Evolutionary conservation across 2,888 invertebrate genomes (phyloP).

Genomic region (Antitype chi): DNA sequence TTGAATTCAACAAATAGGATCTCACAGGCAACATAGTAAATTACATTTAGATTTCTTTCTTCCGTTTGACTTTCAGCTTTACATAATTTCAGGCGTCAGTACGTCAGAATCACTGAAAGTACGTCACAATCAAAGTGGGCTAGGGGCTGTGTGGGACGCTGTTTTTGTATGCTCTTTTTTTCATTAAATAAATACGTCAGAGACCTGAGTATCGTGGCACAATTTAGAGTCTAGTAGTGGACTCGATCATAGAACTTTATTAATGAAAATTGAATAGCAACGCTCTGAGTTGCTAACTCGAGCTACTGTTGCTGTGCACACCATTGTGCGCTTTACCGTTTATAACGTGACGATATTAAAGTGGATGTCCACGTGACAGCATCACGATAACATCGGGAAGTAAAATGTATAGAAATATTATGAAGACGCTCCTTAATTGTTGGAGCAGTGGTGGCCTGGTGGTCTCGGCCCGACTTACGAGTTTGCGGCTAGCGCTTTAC

Average conservation of each 20-base stretch:
- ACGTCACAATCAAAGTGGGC: constrained; percentile 32
- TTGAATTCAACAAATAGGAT: not conserved
- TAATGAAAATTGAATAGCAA: constrained; percentile 9
- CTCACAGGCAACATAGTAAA: not conserved
- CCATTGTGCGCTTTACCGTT: not conserved
- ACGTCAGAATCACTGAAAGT: constrained; percentile 25
- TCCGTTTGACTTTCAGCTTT: constrained; percentile 13
- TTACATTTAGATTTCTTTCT: constrained; percentile 2
- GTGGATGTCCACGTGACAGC: not conserved
- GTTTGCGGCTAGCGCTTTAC: too few species aligned
- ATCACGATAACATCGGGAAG: not conserved
- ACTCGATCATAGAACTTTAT: constrained; percentile 7
- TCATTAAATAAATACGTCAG: constrained; percentile 26
- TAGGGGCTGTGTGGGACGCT: constrained; percentile 31
- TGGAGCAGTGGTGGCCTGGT: too few species aligned
- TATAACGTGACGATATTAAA: not conserved
- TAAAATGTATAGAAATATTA: not conserved
- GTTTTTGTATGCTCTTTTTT: constrained; percentile 34
- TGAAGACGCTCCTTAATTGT: too few species aligned
- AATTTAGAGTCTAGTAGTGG: constrained; percentile 15
- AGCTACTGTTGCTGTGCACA: not conserved
- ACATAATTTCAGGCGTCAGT: constrained; percentile 24
- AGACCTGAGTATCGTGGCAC: constrained; percentile 8
- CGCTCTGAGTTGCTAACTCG: not conserved
- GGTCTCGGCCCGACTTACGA: too few species aligned